Conservation (phyloP, 2,113 vertebrate species). For the Phrynocephalus versicolor region DNA sequence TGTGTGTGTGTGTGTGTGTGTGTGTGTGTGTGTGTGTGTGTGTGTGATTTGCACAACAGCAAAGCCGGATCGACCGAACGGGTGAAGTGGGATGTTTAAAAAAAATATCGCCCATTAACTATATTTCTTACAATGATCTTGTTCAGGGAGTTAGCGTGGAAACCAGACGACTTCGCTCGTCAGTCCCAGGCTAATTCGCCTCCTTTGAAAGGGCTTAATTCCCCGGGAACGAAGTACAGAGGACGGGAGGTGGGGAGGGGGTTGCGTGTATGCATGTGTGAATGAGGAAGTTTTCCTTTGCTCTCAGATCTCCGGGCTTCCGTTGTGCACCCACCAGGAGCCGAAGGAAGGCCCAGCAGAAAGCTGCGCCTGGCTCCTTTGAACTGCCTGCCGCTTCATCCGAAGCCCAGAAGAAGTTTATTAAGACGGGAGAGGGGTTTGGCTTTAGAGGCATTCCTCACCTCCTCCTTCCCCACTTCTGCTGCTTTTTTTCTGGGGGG, state of each 20-base stretch:
- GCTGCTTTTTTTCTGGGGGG: neutral
- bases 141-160: neutral
- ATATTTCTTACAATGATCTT: neutral
- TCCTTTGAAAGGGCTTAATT: conserved; percentile 2
- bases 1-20: neutral
- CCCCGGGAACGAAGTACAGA: neutral
- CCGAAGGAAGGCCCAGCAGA: conserved; percentile 27
- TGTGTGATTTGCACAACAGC: no score
- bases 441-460: conserved; percentile 10
- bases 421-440: neutral
- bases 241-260: neutral
- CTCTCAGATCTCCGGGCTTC: conserved; percentile 50
- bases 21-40: neutral
- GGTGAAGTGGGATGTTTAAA: neutral
- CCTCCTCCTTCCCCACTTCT: neutral
- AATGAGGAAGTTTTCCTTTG: conserved; percentile 24
- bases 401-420: conserved; percentile 39
- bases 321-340: conserved; percentile 1
- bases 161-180: no score
- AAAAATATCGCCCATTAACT: neutral
- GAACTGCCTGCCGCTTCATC: neutral
- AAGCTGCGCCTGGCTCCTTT: neutral
- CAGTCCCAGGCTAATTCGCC: no score
- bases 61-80: neutral
- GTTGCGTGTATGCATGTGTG: neutral